Base-by-base conservation (phyloP, 2,797 vertebrate species). In the Scarus forsteni region DNA sequence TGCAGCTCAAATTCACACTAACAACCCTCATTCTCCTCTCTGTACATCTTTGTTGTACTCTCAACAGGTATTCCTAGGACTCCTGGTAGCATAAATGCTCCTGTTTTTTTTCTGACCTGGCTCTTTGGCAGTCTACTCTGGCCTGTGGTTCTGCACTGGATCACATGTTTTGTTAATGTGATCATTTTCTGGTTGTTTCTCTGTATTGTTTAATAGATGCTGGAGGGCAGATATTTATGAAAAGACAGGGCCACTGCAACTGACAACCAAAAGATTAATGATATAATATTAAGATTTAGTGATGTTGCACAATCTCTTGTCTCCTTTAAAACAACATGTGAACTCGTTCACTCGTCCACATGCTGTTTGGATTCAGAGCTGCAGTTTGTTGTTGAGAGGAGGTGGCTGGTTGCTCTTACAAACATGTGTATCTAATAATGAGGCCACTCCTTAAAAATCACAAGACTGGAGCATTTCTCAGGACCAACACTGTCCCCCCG, bases 351-450 rank as follows among this genome's bases (percentile, higher is more conserved):
- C 66, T 53, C 34, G 40, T 76, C 14, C 44, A 66, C 73, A 79
- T 66, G 66, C 51, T 76, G 73, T 67, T 76, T 60, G 36, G 46
- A 51, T 68, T 36, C 50, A 51, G 64, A 57, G 60, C 0, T 59
- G 50, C 18, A 59, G 60, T 46, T 72, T 66, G 46, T 39, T 61
- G 67, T 65, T 59, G 44, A 71, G 19, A 60, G 43, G 19, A 64
- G 39, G 61, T 50, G 60, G 54, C 48, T 19, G 56, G 81, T 60
- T 68, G 60, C 60, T 48, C 39, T 50, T 46, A 77, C 49, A 52
- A 72, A 44, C 73, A 71, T 75, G 50, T 82, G 77, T 64, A 3
- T 72, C n/a, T 71, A 53, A 82, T 79, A 62, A 76, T 63, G 64
- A 8, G 45, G 49, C 34, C 50, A 35, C 61, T 59, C 48, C 43